Evolutionary conservation across 2,113 vertebrate species (phyloP).

Genomic region (Diadophis punctatus): DNA sequence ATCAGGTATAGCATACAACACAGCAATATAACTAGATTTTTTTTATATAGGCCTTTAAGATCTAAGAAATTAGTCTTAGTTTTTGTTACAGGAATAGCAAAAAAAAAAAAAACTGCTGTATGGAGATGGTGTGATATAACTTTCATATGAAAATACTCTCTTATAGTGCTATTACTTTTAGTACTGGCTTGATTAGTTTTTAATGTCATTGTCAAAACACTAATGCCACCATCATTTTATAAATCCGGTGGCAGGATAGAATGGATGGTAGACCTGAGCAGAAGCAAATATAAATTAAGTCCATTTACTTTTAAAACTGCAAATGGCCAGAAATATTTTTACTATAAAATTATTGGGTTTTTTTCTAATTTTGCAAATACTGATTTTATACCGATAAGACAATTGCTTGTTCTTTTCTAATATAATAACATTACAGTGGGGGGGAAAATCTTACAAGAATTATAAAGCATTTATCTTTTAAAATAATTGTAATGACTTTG

Average conservation of each 20-base stretch:
- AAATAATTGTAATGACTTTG: conserved; percentile 31
- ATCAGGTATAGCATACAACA: conserved; percentile 22
- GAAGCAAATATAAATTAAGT: conserved; percentile 15
- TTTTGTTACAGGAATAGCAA: background rate
- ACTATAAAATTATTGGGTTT: conserved; percentile 38
- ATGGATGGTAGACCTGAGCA: conserved; percentile 24
- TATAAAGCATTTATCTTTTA: conserved; percentile 22
- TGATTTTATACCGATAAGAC: conserved; percentile 6
- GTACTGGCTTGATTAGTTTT: conserved; percentile 6
- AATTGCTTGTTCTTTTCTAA: conserved; percentile 26
- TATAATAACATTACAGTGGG: background rate
- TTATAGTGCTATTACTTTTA: conserved; percentile 39
- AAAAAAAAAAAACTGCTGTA: conserved; percentile 13
- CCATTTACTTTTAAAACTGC: conserved; percentile 14
- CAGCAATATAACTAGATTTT: conserved; percentile 16
- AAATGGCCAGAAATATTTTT: conserved; percentile 9
- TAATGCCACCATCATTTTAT: conserved; percentile 24
- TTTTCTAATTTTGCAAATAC: conserved; percentile 21
- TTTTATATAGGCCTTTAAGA: conserved; percentile 32
- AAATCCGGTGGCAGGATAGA: conserved; percentile 24
- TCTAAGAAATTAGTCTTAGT: conserved; percentile 23
- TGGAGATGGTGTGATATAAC: background rate
- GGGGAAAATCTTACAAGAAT: conserved; percentile 8
- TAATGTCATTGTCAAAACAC: conserved; percentile 32
- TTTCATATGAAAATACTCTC: conserved; percentile 40